Conservation (phyloP, 2,113 vertebrate genomes). For the Prunella himalayana region DNA sequence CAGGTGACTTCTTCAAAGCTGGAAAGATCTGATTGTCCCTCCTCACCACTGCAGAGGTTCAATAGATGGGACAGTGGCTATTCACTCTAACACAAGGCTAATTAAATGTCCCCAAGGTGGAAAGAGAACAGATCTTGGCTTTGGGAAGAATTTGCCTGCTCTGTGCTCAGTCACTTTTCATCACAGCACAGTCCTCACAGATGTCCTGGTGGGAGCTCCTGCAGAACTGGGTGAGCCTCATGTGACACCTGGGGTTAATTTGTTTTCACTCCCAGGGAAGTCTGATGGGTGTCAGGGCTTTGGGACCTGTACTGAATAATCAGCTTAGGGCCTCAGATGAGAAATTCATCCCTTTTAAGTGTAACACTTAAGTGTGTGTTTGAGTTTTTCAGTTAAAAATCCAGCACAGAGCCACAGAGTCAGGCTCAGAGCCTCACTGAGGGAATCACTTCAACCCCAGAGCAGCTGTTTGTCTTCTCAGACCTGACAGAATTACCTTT, state of each 20-base stretch:
- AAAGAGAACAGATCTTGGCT: not conserved
- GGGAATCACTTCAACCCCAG: not conserved
- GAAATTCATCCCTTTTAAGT: not conserved
- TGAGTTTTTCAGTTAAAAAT: not conserved
- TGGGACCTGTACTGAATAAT: not conserved
- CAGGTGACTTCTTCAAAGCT: not conserved
- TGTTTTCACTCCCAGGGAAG: accelerated
- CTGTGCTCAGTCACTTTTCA: not conserved
- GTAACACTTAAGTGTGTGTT: accelerated
- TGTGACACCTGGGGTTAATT: no score
- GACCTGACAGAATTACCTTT: not conserved
- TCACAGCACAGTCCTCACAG: not conserved
- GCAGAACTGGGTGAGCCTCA: not conserved
- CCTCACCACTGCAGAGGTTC: not conserved
- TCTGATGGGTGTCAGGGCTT: not conserved
- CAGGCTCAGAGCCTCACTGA: not conserved
- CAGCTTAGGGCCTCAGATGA: not conserved
- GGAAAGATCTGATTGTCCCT: not conserved
- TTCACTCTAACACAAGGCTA: not conserved
- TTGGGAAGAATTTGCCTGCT: not conserved
- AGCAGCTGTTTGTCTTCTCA: not conserved
- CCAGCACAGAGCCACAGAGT: not conserved
- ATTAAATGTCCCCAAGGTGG: not conserved
- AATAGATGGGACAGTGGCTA: not conserved
- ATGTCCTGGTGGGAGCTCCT: not conserved